Conservation (phyloP, 2,113 vertebrate species). For the Pitta sordida region DNA sequence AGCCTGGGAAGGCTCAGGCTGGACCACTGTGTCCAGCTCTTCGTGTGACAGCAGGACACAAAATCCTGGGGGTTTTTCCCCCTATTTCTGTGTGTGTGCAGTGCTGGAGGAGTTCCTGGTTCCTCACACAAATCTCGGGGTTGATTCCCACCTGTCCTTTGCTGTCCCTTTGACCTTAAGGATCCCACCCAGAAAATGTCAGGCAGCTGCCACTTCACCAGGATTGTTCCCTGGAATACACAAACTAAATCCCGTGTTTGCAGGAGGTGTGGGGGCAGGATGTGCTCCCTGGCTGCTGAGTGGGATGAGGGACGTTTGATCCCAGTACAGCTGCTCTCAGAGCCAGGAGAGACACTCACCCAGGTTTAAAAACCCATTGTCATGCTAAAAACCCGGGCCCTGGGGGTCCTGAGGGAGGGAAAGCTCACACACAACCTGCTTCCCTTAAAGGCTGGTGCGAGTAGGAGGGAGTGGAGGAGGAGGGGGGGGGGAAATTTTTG, state of each 20-base stretch:
- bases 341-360: background rate
- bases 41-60: fast-evolving
- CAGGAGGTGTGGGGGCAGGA: background rate
- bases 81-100: fast-evolving
- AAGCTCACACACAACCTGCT: background rate
- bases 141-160: background rate
- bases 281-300: background rate
- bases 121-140: background rate
- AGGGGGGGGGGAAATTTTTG: background rate
- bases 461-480: background rate
- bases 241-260: background rate
- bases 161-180: background rate
- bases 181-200: fast-evolving
- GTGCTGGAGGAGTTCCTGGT: background rate
- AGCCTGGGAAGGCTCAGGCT: background rate
- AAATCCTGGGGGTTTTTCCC: background rate
- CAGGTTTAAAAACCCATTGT: background rate
- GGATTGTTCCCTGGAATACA: background rate
- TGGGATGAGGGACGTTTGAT: too few species aligned
- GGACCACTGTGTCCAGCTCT: too few species aligned
- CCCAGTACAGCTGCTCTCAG: background rate
- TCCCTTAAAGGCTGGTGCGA: too few species aligned
- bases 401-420: background rate
- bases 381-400: background rate
- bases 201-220: background rate